Conservation (phyloP, 2,888 invertebrate genomes). For the Lasius fuliginosus region DNA sequence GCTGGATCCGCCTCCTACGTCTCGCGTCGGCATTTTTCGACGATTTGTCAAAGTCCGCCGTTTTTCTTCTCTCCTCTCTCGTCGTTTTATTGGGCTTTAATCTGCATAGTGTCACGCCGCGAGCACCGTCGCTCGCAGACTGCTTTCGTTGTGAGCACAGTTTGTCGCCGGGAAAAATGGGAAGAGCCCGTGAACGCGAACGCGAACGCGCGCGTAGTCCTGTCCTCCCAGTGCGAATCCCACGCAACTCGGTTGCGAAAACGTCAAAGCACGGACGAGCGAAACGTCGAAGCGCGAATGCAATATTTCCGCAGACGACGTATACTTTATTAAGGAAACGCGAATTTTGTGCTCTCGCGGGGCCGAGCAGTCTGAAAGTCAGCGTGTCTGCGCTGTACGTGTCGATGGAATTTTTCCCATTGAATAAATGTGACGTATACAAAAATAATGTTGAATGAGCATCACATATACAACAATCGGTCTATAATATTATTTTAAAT, state of each 20-base stretch:
- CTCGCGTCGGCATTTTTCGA: constrained; percentile 80
- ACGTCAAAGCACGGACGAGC: constrained; percentile 36
- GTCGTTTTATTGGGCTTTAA: constrained; percentile 83
- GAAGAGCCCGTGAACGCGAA: constrained; percentile 12
- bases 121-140: constrained; percentile 69
- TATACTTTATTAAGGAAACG: constrained; percentile 46
- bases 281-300: constrained; percentile 36
- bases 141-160: constrained; percentile 62
- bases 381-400: not conserved
- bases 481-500: too few species aligned
- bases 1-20: constrained; percentile 62
- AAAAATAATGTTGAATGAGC: constrained; percentile 10
- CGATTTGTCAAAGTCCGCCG: constrained; percentile 84
- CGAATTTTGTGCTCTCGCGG: not conserved
- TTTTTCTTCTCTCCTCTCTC: constrained; percentile 48
- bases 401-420: not conserved
- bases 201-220: not conserved
- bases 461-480: too few species aligned
- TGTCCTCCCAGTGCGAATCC: constrained; percentile 30
- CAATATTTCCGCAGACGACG: constrained; percentile 45
- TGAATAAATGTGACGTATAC: not conserved
- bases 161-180: constrained; percentile 52
- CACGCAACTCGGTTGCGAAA: constrained; percentile 30
- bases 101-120: constrained; percentile 81
- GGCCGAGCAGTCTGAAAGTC: not conserved